Percentiles rank a stretch among this genome's conserved stretches.
Conservation (phyloP, 2,113 vertebrate species). For the Solenodon paradoxus region DNA sequence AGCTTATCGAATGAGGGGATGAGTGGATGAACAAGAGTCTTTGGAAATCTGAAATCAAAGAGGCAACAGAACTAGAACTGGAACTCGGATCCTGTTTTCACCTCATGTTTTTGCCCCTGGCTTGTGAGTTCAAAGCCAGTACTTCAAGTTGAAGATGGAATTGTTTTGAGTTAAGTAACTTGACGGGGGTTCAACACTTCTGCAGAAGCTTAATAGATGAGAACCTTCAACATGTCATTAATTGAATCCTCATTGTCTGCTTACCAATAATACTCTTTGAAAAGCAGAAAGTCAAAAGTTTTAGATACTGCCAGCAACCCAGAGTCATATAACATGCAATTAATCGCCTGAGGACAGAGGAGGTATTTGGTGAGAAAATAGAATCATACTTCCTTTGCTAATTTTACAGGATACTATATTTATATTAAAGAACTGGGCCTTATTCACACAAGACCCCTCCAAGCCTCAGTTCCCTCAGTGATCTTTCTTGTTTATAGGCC, state of each 20-base stretch:
- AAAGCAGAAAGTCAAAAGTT: neutral
- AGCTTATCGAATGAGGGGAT: neutral
- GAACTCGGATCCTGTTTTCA: neutral
- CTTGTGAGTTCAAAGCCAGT: neutral
- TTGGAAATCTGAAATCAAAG: conserved; percentile 33
- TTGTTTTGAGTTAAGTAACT: neutral
- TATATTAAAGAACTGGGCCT: neutral
- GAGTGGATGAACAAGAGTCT: neutral
- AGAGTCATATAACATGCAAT: neutral
- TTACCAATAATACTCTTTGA: neutral
- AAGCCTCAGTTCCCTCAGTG: rapidly evolving
- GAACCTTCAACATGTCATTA: neutral
- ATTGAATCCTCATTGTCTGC: neutral
- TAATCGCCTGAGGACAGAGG: neutral
- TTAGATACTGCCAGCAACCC: neutral
- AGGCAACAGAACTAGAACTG: neutral
- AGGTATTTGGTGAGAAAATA: neutral
- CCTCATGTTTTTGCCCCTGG: neutral
- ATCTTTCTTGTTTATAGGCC: neutral
- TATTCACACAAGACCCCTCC: neutral
- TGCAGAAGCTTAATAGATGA: conserved; percentile 38
- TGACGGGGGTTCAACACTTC: conserved; percentile 2
- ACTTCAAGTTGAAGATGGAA: neutral
- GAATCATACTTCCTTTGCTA: neutral
- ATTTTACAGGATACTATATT: neutral